These are phyloP conservation scores for Andrena camellia DNA, from an alignment of 2,888 invertebrate species.

Conservation along the genomic window DNA sequence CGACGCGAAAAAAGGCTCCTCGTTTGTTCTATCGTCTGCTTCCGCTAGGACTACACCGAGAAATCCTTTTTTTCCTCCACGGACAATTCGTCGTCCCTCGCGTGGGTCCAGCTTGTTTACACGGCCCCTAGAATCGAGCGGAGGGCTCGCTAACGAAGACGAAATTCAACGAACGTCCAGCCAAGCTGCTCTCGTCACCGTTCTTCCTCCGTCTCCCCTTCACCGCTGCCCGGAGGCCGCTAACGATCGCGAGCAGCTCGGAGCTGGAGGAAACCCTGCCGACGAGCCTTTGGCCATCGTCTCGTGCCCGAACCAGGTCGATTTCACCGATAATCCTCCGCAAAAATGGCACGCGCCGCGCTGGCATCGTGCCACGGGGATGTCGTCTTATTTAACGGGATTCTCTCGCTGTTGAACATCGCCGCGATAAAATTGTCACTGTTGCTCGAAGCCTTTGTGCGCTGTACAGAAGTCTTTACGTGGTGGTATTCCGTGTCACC, in stretches of 20 bases:
- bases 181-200: neutral
- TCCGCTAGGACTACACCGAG: slow-evolving; percentile 28
- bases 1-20: slow-evolving; percentile 3
- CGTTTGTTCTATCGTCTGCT: slow-evolving; percentile 8
- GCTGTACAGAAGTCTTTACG: too few relatives aligned
- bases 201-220: neutral
- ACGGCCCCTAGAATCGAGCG: slow-evolving; percentile 34
- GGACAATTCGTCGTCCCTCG: slow-evolving; percentile 6
- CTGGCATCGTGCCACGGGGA: slow-evolving; percentile 38
- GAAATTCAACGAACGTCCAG: slow-evolving; percentile 55
- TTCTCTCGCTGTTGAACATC: too few relatives aligned
- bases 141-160: slow-evolving; percentile 46
- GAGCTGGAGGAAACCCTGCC: slow-evolving; percentile 37
- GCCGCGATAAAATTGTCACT: too few relatives aligned
- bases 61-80: slow-evolving; percentile 17
- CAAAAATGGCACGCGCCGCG: neutral
- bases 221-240: neutral
- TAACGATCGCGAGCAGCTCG: slow-evolving; percentile 35
- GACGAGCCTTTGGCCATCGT: slow-evolving; percentile 45
- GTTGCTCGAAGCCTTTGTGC: too few relatives aligned
- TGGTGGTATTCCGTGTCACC: too few relatives aligned
- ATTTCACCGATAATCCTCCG: slow-evolving; percentile 14
- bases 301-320: slow-evolving; percentile 38
- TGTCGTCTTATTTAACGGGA: too few relatives aligned
- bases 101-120: slow-evolving; percentile 39